Evolutionary conservation across 2,797 vertebrate species (phyloP).

Genomic region (Bovichtus diacanthus): DNA sequence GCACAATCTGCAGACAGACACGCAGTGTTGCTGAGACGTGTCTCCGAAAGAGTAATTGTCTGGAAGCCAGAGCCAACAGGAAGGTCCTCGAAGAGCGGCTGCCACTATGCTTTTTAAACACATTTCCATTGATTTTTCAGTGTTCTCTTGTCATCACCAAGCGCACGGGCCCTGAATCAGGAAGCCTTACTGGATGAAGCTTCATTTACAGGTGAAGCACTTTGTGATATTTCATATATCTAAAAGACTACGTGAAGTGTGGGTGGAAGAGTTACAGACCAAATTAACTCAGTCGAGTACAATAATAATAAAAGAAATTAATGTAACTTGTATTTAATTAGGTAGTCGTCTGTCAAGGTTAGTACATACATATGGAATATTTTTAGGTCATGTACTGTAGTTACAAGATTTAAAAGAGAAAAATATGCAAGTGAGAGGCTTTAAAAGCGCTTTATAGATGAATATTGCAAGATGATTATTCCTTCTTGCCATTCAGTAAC

Average conservation of each 20-base stretch:
- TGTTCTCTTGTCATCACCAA: slow-evolving; percentile 62
- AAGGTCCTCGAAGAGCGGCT: slow-evolving; percentile 47
- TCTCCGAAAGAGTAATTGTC: slow-evolving; percentile 59
- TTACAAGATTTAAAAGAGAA: neutral
- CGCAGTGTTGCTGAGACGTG: slow-evolving; percentile 32
- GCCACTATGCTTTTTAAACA: slow-evolving; percentile 60
- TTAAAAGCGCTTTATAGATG: neutral
- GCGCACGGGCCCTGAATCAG: slow-evolving; percentile 42
- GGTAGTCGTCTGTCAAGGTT: neutral
- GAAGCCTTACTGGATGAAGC: neutral
- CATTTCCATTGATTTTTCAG: slow-evolving; percentile 74
- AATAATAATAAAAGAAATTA: neutral
- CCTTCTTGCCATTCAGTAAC: neutral
- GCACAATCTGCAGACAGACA: slow-evolving; percentile 18
- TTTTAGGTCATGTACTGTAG: neutral
- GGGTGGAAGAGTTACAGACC: neutral
- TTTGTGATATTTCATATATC: neutral
- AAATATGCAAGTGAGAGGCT: neutral
- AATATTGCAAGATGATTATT: neutral
- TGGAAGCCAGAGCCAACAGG: slow-evolving; percentile 48
- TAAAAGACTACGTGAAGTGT: neutral
- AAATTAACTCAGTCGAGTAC: neutral
- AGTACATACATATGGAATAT: neutral
- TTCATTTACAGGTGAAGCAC: neutral
- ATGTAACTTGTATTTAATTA: neutral